Base-by-base conservation (phyloP, 2,888 invertebrate genomes). In the Spodoptera littoralis region DNA sequence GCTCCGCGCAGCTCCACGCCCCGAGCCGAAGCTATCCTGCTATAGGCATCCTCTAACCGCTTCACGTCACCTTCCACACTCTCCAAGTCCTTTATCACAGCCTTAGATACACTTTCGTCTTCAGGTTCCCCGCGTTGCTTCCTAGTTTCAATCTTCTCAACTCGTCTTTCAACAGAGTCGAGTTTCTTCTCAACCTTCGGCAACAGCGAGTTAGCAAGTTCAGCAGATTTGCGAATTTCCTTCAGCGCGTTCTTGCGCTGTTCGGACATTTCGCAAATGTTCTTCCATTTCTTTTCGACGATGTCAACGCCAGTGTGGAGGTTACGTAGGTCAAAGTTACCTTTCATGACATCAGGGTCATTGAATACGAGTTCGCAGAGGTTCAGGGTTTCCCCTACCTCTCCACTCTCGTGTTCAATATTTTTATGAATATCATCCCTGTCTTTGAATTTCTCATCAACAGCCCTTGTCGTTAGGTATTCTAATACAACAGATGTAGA, bases 251-350 rank as follows among this genome's bases (percentile, higher is more conserved):
- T 88, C 75, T 93, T 94, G 2, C 97, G 95, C 60, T 96, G 96
- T 6, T 96, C 96, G 0, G 97, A 97, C 84, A 96, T 95, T 3
- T 96, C 96, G 82, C 97, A 98, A 2, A 97, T 96, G 48, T 95
- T 95, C 80, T 96, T 97, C 98, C 98, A 98, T 70, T 97, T 96
- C 83, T 96, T 96, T 80, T 98, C 97, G 11, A 98, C 92, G 62
- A 96, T 96, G 56, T 97, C 96, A 55, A 96, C 96, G 0, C 97
- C 96, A 0, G 93, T 92, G 36, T 96, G 96, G 11, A 98, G 93
- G 56, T 96, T 96, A 44, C 96, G 96, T 0, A 96, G 96, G 70
- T 97, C 96, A 57, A 97, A 96, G 76, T 97, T 96, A 0, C 96
- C 96, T 81, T 96, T 97, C 88, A 96, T 96, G 0, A 96, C 95